A percentile compares a stretch with the other conserved stretches of the same genome.
Evolutionary conservation across 2,797 vertebrate species (phyloP).

Genomic region (Myotis pilosus): DNA sequence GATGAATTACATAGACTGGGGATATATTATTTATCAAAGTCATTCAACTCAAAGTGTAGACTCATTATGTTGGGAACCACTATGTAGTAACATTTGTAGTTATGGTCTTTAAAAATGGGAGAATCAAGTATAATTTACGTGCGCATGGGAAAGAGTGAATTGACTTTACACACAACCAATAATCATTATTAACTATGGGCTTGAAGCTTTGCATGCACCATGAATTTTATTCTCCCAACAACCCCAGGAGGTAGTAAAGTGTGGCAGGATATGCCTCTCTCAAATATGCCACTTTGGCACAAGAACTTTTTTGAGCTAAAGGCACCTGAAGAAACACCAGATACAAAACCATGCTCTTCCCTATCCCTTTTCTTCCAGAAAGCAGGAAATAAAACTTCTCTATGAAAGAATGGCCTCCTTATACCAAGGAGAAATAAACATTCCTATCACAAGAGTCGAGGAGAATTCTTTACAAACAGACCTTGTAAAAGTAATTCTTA

Average conservation of each 20-base stretch:
- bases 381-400: background rate
- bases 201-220: background rate
- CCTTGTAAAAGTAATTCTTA: background rate
- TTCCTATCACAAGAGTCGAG: background rate
- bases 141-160: background rate
- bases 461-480: background rate
- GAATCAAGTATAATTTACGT: background rate
- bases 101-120: background rate
- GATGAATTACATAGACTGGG: background rate
- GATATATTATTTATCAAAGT: background rate
- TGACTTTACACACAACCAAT: background rate
- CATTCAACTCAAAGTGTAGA: background rate
- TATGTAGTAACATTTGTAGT: background rate
- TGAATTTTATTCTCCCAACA: background rate
- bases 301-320: background rate
- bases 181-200: background rate
- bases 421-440: background rate
- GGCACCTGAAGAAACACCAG: constrained; percentile 5
- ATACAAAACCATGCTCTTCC: background rate
- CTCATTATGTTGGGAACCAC: background rate
- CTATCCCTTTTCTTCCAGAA: background rate
- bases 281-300: background rate
- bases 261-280: background rate
- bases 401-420: background rate
- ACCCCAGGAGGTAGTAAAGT: background rate